Evolutionary conservation across 2,113 vertebrate genomes (phyloP).

Genomic region (Xyliphius kryptos): DNA sequence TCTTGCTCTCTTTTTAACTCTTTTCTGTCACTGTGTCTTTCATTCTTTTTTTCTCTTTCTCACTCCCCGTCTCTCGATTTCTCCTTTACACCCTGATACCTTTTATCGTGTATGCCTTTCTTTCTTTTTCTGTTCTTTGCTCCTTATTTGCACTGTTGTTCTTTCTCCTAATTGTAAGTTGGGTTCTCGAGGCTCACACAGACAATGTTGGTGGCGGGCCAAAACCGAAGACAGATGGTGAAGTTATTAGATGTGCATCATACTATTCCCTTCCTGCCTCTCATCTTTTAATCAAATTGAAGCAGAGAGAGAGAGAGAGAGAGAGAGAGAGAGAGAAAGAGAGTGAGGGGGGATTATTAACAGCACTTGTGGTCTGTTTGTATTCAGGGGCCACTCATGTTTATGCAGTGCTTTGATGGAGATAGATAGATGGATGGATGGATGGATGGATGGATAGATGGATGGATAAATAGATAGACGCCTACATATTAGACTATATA

Average conservation of each 20-base stretch:
- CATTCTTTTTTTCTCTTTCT: no score
- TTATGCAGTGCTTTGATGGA: neutral
- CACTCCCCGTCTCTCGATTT: no score
- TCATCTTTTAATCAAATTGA: constrained; percentile 98
- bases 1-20: no score
- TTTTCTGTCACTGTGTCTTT: no score
- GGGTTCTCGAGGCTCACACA: constrained; percentile 63
- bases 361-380: constrained; percentile 72
- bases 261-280: constrained; percentile 91
- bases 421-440: neutral
- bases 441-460: neutral
- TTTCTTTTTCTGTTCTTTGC: neutral
- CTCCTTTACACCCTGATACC: no score
- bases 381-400: constrained; percentile 64
- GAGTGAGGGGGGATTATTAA: constrained; percentile 70
- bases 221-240: constrained; percentile 92
- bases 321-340: constrained; percentile 55
- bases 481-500: no score
- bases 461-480: neutral
- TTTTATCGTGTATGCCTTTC: no score
- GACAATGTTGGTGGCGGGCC: constrained; percentile 91
- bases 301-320: constrained; percentile 77
- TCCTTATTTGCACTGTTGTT: constrained; percentile 6
- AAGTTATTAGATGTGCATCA: constrained; percentile 97
- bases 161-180: constrained; percentile 50